Conservation (phyloP, 1,140 invertebrate species). For the Babylonia areolata region DNA sequence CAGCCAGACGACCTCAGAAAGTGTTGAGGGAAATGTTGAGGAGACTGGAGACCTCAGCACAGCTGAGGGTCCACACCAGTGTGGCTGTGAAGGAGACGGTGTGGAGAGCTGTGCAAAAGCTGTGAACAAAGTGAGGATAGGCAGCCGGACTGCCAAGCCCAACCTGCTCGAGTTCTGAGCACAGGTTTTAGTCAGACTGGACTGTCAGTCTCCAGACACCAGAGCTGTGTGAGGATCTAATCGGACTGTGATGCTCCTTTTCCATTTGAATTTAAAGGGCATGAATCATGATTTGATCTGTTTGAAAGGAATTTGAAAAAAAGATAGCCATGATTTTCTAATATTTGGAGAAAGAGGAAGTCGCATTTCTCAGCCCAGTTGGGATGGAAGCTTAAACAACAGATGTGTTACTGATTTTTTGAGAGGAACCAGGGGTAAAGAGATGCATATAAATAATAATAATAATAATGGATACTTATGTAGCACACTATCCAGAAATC, state of each 20-base stretch:
- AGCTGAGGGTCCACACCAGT: background rate
- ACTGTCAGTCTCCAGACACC: background rate
- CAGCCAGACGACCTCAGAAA: background rate
- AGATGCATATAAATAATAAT: no score
- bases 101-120: background rate
- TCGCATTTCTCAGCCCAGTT: no score
- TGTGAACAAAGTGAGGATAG: conserved; percentile 16
- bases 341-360: no score
- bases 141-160: conserved; percentile 15
- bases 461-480: no score
- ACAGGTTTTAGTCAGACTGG: background rate
- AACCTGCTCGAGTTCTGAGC: conserved; percentile 25
- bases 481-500: no score
- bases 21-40: background rate
- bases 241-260: background rate
- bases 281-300: no score
- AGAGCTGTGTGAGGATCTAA: background rate
- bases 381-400: no score
- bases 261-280: no score
- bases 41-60: background rate
- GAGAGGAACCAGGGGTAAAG: no score
- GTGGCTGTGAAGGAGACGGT: background rate
- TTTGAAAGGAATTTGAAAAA: background rate
- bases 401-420: no score
- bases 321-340: no score